Evolutionary conservation across 1,140 invertebrate species (phyloP).

Genomic region (Chionoecetes opilio): DNA sequence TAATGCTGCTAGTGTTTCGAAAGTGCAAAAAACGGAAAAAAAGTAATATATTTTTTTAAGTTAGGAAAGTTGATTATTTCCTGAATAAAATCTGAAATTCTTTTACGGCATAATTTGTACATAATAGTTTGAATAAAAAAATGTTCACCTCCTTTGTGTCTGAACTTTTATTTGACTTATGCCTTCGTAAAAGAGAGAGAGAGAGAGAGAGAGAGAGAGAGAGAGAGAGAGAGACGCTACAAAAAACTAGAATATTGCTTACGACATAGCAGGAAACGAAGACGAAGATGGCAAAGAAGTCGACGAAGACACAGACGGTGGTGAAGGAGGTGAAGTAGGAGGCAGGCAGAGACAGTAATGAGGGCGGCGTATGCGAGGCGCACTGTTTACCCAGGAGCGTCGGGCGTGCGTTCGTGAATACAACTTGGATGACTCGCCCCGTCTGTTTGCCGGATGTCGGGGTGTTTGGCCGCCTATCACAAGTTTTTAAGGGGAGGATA

Average conservation of each 20-base stretch:
- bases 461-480: constrained; percentile 54
- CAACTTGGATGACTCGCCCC: constrained; percentile 38
- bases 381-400: neutral
- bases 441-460: constrained; percentile 48
- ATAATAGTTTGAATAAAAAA: constrained; percentile 11
- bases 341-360: neutral
- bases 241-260: too few species aligned
- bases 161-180: neutral
- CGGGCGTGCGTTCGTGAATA: constrained; percentile 53
- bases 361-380: constrained; percentile 45
- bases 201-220: too few species aligned
- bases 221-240: too few species aligned
- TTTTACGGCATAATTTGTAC: constrained; percentile 16
- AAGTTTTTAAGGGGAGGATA: constrained; percentile 40
- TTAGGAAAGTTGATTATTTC: neutral
- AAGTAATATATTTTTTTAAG: constrained; percentile 22
- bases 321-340: neutral
- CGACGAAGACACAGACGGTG: neutral
- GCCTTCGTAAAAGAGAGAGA: too few species aligned
- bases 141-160: neutral
- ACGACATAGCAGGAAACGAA: too few species aligned
- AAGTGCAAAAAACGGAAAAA: neutral
- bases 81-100: neutral
- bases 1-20: neutral
- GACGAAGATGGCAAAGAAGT: neutral